Evolutionary conservation across 2,888 invertebrate genomes (phyloP).

Genomic region (Leptinotarsa haldemani): DNA sequence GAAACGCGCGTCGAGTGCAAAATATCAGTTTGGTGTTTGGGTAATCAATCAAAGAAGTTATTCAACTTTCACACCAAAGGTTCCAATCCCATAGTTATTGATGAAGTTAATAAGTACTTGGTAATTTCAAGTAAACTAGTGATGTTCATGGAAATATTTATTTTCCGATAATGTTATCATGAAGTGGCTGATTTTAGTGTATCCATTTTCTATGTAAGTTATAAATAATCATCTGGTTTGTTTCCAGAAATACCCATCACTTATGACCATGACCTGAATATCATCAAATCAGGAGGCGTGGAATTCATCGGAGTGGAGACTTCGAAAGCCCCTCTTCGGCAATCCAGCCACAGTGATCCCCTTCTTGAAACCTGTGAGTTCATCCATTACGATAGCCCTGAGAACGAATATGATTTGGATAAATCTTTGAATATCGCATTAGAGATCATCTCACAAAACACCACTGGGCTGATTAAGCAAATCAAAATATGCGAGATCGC

Average conservation of each 20-base stretch:
- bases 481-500: constrained; percentile 30
- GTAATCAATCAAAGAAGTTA: too few relatives aligned
- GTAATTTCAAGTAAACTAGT: too few relatives aligned
- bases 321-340: constrained; percentile 67
- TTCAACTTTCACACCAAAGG: too few relatives aligned
- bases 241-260: constrained; percentile 62
- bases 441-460: constrained; percentile 48
- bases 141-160: too few relatives aligned
- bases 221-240: background rate
- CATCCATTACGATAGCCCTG: constrained; percentile 65
- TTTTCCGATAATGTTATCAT: too few relatives aligned
- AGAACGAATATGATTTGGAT: constrained; percentile 36
- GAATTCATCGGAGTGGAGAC: constrained; percentile 72
- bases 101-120: too few relatives aligned
- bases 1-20: too few relatives aligned
- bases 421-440: constrained; percentile 35
- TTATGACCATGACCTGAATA: constrained; percentile 62
- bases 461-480: constrained; percentile 22
- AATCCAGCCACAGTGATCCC: constrained; percentile 67
- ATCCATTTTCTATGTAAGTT: too few relatives aligned
- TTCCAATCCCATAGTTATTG: too few relatives aligned
- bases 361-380: constrained; percentile 70
- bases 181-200: too few relatives aligned
- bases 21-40: too few relatives aligned
- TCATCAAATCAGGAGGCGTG: constrained; percentile 69